Evolutionary conservation across 2,797 vertebrate species (phyloP).

Genomic region (Coccyzus lansbergi): DNA sequence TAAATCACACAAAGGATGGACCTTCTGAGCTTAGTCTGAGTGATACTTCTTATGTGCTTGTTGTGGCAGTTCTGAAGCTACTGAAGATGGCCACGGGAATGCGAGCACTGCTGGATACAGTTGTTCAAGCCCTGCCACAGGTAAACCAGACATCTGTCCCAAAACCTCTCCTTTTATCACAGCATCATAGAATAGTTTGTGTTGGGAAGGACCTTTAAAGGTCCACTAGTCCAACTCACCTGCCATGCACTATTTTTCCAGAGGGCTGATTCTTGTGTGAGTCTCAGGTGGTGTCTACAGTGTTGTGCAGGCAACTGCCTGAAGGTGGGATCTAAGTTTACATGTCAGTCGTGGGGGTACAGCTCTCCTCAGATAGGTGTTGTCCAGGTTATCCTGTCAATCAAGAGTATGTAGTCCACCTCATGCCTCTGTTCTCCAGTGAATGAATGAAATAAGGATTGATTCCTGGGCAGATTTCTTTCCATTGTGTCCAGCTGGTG

Average conservation of each 20-base stretch:
- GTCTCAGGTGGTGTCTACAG: not conserved
- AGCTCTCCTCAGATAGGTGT: not conserved
- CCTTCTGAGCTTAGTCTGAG: not conserved
- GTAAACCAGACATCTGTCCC: conserved; percentile 71
- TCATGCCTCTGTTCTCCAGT: not conserved
- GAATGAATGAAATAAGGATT: not conserved
- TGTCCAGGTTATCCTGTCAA: not conserved
- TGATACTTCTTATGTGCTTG: conserved; percentile 19
- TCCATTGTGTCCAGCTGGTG: not conserved
- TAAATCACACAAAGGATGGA: not conserved
- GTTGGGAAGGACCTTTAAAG: not conserved
- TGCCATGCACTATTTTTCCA: not conserved
- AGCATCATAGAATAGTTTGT: not conserved
- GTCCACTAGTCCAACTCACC: not conserved
- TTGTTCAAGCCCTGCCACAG: conserved; percentile 95
- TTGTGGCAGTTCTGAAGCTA: conserved; percentile 81
- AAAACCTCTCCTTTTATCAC: not conserved
- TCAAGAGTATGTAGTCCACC: not conserved
- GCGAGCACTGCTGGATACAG: conserved; percentile 93
- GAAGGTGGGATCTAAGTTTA: not conserved
- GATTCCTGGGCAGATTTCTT: not conserved
- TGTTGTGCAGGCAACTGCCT: not conserved
- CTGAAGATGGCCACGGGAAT: conserved; percentile 92
- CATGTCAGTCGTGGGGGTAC: not conserved
- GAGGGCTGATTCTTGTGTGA: not conserved